Evolutionary conservation across 2,888 invertebrate species (phyloP).

Genomic region (Cataglyphis rosenhaueri): DNA sequence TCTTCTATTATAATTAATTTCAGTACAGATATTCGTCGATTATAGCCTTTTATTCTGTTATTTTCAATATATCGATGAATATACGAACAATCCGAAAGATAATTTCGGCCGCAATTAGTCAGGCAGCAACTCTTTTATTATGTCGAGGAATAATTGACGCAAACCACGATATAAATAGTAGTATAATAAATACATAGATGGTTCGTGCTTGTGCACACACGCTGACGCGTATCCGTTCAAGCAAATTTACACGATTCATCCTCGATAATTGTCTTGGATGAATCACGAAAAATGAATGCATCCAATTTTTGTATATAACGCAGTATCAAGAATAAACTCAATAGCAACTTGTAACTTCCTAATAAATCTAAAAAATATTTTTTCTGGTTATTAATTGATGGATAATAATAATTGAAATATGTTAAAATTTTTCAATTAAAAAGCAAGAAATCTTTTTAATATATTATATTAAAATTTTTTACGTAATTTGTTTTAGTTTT

Average conservation of each 20-base stretch:
- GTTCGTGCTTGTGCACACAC: not conserved
- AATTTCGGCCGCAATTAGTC: slow-evolving; percentile 68
- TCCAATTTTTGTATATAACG: slow-evolving; percentile 12
- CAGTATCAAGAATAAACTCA: not conserved
- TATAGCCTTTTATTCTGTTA: slow-evolving; percentile 10
- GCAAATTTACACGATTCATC: slow-evolving; percentile 43
- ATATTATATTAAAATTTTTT: not conserved
- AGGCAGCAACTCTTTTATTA: slow-evolving; percentile 62
- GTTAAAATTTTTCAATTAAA: no score
- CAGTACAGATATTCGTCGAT: not conserved
- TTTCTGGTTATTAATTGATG: not conserved
- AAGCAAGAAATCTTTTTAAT: not conserved
- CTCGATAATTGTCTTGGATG: slow-evolving; percentile 36
- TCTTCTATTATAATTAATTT: slow-evolving; percentile 13
- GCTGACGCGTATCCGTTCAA: slow-evolving; percentile 20
- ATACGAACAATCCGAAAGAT: slow-evolving; percentile 50
- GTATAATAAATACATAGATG: slow-evolving; percentile 59
- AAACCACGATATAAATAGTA: slow-evolving; percentile 54
- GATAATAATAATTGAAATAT: slow-evolving; percentile 61
- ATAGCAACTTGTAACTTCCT: not conserved
- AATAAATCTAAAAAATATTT: not conserved
- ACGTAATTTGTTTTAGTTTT: not conserved
- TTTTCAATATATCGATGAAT: slow-evolving; percentile 43
- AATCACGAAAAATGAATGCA: slow-evolving; percentile 32
- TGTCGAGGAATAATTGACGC: slow-evolving; percentile 56